Percentiles rank a stretch among this genome's conserved stretches.
phyloP scores from a whole-genome alignment of 2,888 invertebrate species.

The Abrostola triplasia region DNA sequence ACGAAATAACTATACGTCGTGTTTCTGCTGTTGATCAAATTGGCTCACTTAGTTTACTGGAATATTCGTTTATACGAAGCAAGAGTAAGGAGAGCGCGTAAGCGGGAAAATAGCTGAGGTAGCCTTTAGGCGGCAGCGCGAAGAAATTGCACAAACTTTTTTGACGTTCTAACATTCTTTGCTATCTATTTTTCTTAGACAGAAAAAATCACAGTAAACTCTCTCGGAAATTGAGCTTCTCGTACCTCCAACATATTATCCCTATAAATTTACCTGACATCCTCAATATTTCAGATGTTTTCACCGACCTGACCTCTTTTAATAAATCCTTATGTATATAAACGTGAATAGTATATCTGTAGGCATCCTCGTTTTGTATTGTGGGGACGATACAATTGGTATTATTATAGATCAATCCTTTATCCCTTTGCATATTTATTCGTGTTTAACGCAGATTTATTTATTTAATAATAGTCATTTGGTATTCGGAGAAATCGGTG shows the following conservation, averaged over 20 bases:
- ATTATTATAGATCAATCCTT: conserved; percentile 56
- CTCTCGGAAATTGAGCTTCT: conserved; percentile 78
- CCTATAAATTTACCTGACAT: conserved; percentile 86
- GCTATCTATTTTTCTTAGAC: conserved; percentile 68
- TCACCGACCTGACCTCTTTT: conserved; percentile 82
- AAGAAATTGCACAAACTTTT: conserved; percentile 58
- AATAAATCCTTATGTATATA: conserved; percentile 76
- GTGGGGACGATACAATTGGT: conserved; percentile 50
- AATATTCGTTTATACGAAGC: conserved; percentile 17
- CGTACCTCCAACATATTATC: conserved; percentile 83
- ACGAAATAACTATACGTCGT: background rate
- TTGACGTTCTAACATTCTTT: conserved; percentile 59
- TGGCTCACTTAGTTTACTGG: conserved; percentile 4
- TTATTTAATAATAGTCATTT: conserved; percentile 18
- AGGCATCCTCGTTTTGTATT: conserved; percentile 51
- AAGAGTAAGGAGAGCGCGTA: conserved; percentile 7
- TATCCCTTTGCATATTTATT: conserved; percentile 38
- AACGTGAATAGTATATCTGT: conserved; percentile 63
- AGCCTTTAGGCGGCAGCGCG: conserved; percentile 33
- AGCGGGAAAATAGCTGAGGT: conserved; percentile 41
- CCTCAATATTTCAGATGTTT: conserved; percentile 86
- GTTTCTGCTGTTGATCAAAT: background rate
- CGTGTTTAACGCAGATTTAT: conserved; percentile 48
- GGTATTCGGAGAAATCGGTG: too few relatives aligned
- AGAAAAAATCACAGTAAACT: conserved; percentile 82